Evolutionary conservation across 2,797 vertebrate species (phyloP).

Genomic region (Pteronotus mesoamericanus): DNA sequence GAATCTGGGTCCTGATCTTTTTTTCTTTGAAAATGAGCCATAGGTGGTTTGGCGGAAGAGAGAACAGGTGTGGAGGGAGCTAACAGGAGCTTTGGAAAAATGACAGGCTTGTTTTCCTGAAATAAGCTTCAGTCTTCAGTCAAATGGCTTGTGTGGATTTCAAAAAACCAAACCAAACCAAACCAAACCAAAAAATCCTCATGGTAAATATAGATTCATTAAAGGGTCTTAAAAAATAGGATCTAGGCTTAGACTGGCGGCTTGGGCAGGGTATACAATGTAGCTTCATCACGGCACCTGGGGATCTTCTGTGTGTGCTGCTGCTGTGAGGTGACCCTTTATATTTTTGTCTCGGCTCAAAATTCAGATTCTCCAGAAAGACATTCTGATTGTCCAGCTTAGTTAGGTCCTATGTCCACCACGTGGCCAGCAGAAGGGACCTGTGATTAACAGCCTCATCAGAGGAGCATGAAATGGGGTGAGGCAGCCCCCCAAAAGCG

Average conservation of each 20-base stretch:
- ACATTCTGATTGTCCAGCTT: neutral
- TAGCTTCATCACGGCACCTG: neutral
- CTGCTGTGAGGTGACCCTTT: neutral
- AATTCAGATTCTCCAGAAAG: neutral
- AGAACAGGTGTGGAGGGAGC: slow-evolving; percentile 4
- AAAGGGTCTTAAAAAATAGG: slow-evolving; percentile 45
- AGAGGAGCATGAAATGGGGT: neutral
- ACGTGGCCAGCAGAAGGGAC: neutral
- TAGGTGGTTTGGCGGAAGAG: slow-evolving; percentile 35
- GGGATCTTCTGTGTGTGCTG: neutral
- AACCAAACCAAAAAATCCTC: no score
- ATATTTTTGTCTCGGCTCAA: neutral
- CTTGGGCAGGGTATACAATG: neutral
- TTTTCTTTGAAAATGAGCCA: slow-evolving; percentile 4
- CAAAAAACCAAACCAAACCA: neutral
- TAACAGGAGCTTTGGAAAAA: neutral
- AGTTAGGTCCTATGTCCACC: neutral
- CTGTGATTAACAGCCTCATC: neutral
- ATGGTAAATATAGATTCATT: slow-evolving; percentile 51
- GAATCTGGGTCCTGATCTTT: neutral
- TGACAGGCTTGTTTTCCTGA: slow-evolving; percentile 14
- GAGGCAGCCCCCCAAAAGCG: neutral
- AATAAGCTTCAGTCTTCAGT: slow-evolving; percentile 51
- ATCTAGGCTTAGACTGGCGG: neutral
- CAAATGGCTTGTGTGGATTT: slow-evolving; percentile 39